Percentiles rank a stretch among this genome's conserved stretches.
phyloP scores from a whole-genome alignment of 2,113 vertebrate species.

The Rutilus rutilus region DNA sequence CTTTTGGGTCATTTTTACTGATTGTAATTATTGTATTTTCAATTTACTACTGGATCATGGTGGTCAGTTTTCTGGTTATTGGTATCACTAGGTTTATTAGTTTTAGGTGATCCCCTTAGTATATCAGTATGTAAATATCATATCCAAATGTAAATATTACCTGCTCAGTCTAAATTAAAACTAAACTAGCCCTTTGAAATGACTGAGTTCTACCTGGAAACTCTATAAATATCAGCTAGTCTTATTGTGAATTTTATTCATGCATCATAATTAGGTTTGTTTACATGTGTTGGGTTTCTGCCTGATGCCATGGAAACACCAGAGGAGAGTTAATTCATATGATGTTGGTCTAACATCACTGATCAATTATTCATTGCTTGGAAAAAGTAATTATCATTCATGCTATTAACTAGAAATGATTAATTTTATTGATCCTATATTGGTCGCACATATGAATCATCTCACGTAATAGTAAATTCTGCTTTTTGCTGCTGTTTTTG shows the following conservation, averaged over 20 bases:
- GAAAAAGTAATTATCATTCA: neutral
- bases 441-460: too few species aligned
- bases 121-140: neutral
- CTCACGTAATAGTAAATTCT: neutral
- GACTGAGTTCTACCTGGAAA: neutral
- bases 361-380: neutral
- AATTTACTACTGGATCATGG: too few species aligned
- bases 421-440: neutral
- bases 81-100: neutral
- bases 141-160: neutral
- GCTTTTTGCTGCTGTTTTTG: neutral
- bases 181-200: neutral
- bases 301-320: neutral
- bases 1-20: too few species aligned
- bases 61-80: neutral
- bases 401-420: neutral
- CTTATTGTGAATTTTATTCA: neutral
- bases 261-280: neutral
- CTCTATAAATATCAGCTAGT: neutral
- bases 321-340: neutral
- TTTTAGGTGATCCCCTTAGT: neutral
- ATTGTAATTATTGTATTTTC: too few species aligned
- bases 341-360: neutral
- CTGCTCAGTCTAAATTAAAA: constrained; percentile 2
- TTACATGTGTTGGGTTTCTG: neutral